Evolutionary conservation across 1,140 invertebrate genomes (phyloP).

Genomic region (Lepidurus arcticus): DNA sequence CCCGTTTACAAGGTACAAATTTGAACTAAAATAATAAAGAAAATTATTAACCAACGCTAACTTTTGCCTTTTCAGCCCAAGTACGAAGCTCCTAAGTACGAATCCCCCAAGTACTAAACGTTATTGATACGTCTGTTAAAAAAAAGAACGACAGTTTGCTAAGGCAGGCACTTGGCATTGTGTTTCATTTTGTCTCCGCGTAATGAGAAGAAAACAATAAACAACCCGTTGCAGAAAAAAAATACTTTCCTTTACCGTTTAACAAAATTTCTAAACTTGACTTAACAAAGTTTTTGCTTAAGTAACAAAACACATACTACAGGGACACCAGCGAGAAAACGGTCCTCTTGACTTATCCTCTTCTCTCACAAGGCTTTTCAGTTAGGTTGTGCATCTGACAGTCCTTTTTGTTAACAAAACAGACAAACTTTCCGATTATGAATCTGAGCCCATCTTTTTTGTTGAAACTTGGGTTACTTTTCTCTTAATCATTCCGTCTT

Average conservation of each 20-base stretch:
- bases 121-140: neutral
- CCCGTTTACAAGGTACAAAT: slow-evolving; percentile 2
- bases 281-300: neutral
- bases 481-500: neutral
- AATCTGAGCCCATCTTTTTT: too few relatives aligned
- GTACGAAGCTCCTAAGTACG: neutral
- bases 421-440: too few relatives aligned
- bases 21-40: neutral
- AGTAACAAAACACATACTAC: neutral
- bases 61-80: neutral
- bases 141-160: neutral
- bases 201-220: neutral
- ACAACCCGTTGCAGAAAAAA: neutral
- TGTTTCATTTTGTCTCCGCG: neutral
- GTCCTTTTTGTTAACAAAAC: too few relatives aligned
- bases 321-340: too few relatives aligned
- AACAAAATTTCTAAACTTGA: neutral
- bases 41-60: neutral
- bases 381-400: too few relatives aligned
- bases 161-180: slow-evolving; percentile 17
- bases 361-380: too few relatives aligned
- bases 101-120: neutral
- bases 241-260: neutral
- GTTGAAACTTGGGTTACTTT: neutral
- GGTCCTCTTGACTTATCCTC: too few relatives aligned